phyloP scores from a whole-genome alignment of 2,113 vertebrate genomes.

The Acinonyx jubatus region DNA sequence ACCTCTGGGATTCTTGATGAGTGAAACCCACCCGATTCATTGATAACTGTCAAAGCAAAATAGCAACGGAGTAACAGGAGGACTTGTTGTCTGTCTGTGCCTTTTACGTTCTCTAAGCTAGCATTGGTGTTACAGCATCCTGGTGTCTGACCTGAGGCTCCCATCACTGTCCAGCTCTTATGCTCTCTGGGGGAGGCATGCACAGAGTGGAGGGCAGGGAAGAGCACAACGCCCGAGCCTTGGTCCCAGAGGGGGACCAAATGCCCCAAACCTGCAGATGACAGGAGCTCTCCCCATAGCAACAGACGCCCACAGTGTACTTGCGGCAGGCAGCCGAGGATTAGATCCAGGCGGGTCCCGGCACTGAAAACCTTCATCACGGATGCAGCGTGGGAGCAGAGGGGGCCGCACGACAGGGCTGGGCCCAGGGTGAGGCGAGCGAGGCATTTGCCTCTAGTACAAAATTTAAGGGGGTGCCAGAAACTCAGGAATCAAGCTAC shows the following conservation, averaged over 20 bases:
- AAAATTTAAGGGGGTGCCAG: neutral
- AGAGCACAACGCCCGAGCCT: neutral
- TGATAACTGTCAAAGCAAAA: neutral
- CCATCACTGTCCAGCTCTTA: neutral
- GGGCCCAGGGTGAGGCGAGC: neutral
- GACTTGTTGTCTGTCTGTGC: neutral
- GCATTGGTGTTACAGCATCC: neutral
- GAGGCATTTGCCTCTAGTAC: neutral
- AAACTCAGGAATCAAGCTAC: neutral
- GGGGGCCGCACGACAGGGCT: neutral
- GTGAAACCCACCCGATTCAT: neutral
- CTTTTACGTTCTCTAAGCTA: neutral
- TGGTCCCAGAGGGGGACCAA: neutral
- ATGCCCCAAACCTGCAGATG: neutral
- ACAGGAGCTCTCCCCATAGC: neutral
- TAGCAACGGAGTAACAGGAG: neutral
- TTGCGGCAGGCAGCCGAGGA: neutral
- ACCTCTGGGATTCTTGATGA: neutral
- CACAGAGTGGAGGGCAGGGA: neutral
- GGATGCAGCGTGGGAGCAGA: neutral
- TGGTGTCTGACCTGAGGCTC: neutral
- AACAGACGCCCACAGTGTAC: neutral
- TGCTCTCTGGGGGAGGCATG: neutral
- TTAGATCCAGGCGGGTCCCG: neutral
- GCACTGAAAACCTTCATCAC: neutral